Evolutionary conservation across 2,888 invertebrate genomes (phyloP).

Genomic region (Balanococcus diminutus): DNA sequence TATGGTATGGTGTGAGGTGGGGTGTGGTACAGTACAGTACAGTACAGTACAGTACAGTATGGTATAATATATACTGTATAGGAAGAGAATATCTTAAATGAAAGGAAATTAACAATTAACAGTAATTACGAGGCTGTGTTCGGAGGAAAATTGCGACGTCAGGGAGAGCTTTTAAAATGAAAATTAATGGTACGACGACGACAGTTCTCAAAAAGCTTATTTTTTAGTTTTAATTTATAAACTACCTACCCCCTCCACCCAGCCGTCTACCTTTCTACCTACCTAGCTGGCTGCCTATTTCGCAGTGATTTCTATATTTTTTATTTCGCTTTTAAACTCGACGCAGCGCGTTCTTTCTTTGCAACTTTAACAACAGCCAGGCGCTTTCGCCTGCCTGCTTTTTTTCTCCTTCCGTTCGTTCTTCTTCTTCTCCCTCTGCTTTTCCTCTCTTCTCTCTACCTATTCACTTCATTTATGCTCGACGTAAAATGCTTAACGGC

Average conservation of each 20-base stretch:
- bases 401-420: no score
- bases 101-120: conserved; percentile 22
- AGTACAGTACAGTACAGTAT: no score
- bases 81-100: conserved; percentile 10
- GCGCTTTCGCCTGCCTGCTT: not conserved
- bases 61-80: no score
- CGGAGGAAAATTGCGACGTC: conserved; percentile 10
- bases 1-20: no score
- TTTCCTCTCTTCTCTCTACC: not conserved
- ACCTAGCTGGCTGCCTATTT: no score
- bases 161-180: conserved; percentile 2
- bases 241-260: no score
- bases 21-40: no score
- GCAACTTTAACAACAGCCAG: not conserved
- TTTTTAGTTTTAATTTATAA: conserved; percentile 22
- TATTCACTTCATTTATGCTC: conserved; percentile 12
- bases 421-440: not conserved
- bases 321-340: not conserved
- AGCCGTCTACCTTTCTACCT: no score
- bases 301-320: conserved; percentile 1
- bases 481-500: conserved; percentile 17
- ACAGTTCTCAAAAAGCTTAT: conserved; percentile 22
- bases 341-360: not conserved
- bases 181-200: conserved; percentile 22
- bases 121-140: conserved; percentile 10